Evolutionary conservation across 2,113 vertebrate species (phyloP), one percentile per base, ranked within the genome.

Genomic region (Poeciliopsis occidentalis): DNA sequence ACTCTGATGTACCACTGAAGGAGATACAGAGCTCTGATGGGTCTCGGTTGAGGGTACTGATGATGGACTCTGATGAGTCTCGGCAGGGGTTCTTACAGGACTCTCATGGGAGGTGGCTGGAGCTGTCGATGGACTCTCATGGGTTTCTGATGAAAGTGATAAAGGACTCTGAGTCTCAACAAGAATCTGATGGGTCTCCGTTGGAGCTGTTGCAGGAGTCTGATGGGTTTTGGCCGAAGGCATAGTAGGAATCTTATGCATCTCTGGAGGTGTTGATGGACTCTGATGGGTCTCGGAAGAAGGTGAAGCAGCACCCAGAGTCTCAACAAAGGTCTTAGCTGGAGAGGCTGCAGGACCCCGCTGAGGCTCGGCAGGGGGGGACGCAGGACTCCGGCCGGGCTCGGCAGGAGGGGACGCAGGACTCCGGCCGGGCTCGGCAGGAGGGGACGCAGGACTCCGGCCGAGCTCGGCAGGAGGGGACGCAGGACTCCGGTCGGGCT

Each of bases 251-350:
- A 27, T 31, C 12, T 39, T n/a, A 27, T 37, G 1, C 10, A 26
- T 2, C 26, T 54, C 26, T 37, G 51, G 17, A 15, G 44, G 51
- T 17, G 51, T 17, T 24, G 51, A 5, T 19, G 31, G 31, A 27
- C 54, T 37, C 3, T 60, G 32, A 27, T 65, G 26, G n/a, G 4
- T 3, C 27, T 65, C 51, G 13, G 11, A 4, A 0, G 37, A 27
- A 27, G 51, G 12, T 27, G 30, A 31, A 0, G 7, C 0, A 8
- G 73, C 69, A 76, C 51, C 70, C 12, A 22, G 30, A 1, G 6
- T 24, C 0, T 88, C 80, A 26, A 41, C 39, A 47, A 5, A 13
- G 24, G 22, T 27, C 3, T 76, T 69, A 54, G 27, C 67, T 2
- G 54, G 19, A 4, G 67, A 39, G 4, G 60, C 19, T 0, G 47